Base-by-base conservation (phyloP, 1,140 invertebrate species). In the Lysiphlebus fabarum region DNA sequence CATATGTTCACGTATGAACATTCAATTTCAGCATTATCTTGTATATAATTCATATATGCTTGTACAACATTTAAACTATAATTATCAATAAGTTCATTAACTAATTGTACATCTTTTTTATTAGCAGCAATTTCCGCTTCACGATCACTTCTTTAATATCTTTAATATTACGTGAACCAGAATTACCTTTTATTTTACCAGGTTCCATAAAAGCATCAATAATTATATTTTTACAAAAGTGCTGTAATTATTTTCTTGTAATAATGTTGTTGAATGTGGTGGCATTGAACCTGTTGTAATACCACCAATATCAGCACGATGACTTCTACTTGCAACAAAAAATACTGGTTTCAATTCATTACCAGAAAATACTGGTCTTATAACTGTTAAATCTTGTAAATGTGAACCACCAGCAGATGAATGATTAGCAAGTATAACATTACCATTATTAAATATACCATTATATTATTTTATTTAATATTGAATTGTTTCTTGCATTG, bases 81-180 rank as follows among this genome's bases (percentile, higher is more conserved):
- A 58, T 86, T 83, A 54, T 91, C 84, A 62, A 99, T 98, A 47
- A 99, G 75, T 74, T 97, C 95, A 3, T 84, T 83, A 2, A 99
- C 92, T 43, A 99, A 79, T 64, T 86, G 82, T 36, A 95, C n/a
- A n/a, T 88, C 89, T 76, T 91, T 93, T 66, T 94, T 91, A 82
- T 99, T 99, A 7, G 97, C 96, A 26, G 97, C 97, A 40, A 99
- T 92, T 82, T 99, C 97, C 43, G 97, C 96, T 75, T 91, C 90
- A 10, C 99, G 81, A 79, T 99, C 98, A 40, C 95, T 96, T 26
- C 99, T 77, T 99, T 77, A 79, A 99, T 99, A 70, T 99, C 96
- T 4, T 85, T 77, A 8, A 99, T 75, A 79, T 96, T 98, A 61
- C 90, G 81, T 0, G 90, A 90, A 0, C 90, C 90, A 1, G 88